Conservation (phyloP, 2,888 invertebrate species). For the Heliconius ismenius region DNA sequence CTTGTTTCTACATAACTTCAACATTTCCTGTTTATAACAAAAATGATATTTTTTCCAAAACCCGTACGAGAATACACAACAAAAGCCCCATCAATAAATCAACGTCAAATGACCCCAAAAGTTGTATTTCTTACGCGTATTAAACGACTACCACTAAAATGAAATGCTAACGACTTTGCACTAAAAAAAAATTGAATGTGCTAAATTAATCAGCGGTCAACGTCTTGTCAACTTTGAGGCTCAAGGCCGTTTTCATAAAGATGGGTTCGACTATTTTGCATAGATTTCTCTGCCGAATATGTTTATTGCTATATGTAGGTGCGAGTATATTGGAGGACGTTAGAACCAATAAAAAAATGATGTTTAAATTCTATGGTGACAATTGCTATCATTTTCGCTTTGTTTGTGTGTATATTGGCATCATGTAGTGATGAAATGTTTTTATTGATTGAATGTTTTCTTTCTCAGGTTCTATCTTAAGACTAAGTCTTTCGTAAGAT, state of each 20-base stretch:
- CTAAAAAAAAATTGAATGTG: slow-evolving; percentile 49
- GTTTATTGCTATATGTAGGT: slow-evolving; percentile 1
- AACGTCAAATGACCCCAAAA: slow-evolving; percentile 41
- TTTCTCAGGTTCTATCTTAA: too few relatives aligned
- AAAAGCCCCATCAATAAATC: slow-evolving; percentile 45
- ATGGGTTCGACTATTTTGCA: slow-evolving; percentile 35
- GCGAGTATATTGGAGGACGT: background rate
- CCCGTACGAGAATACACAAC: slow-evolving; percentile 25
- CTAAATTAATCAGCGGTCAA: slow-evolving; percentile 57
- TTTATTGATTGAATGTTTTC: too few relatives aligned
- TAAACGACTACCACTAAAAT: slow-evolving; percentile 44
- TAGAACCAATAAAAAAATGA: background rate
- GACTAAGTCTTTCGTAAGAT: too few relatives aligned
- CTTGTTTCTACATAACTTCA: background rate
- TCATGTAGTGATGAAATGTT: too few relatives aligned
- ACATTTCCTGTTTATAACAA: background rate
- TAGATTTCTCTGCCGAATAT: slow-evolving; percentile 29
- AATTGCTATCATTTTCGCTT: background rate
- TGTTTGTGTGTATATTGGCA: background rate
- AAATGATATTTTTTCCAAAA: background rate
- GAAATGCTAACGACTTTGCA: slow-evolving; percentile 46
- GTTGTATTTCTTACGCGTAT: slow-evolving; percentile 41
- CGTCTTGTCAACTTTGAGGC: slow-evolving; percentile 54
- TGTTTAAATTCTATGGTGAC: background rate
- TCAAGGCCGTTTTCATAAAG: slow-evolving; percentile 45